A percentile compares a stretch with the other conserved stretches of the same genome.
phyloP scores from a whole-genome alignment of 2,888 invertebrate species.

The Scaptomyza caliginosa region DNA sequence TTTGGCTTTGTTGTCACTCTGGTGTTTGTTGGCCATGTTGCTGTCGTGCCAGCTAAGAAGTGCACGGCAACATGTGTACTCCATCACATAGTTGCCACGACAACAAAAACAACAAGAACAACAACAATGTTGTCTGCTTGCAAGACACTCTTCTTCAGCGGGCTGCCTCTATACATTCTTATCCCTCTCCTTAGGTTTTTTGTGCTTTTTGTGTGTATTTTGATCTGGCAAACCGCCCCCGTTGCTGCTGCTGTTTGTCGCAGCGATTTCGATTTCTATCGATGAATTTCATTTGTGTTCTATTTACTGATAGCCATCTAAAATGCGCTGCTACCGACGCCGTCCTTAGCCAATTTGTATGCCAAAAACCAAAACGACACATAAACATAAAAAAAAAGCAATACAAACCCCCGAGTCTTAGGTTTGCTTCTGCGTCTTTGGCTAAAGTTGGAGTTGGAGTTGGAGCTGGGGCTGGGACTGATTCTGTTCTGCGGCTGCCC shows the following conservation, averaged over 20 bases:
- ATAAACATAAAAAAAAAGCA: not conserved
- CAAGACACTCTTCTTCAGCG: conserved; percentile 17
- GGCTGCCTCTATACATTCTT: conserved; percentile 6
- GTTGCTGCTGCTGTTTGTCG: conserved; percentile 36
- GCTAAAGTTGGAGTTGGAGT: conserved; percentile 2
- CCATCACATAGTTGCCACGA: conserved; percentile 75
- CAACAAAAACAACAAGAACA: conserved; percentile 35
- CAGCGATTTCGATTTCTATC: conserved; percentile 81
- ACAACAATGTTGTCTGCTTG: conserved; percentile 25
- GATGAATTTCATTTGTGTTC: conserved; percentile 82
- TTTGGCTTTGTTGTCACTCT: conserved; percentile 15
- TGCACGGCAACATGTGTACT: conserved; percentile 76
- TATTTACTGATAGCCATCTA: conserved; percentile 83
- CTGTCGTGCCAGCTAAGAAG: conserved; percentile 67
- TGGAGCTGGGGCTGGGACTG: conserved; percentile 6
- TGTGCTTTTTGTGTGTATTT: conserved; percentile 18
- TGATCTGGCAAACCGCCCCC: conserved; percentile 50
- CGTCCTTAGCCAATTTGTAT: conserved; percentile 71
- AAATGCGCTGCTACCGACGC: conserved; percentile 74
- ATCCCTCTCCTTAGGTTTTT: conserved; percentile 10
- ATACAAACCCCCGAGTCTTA: not conserved
- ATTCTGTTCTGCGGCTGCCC: conserved; percentile 33
- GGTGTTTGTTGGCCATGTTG: conserved; percentile 42
- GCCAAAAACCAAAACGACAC: conserved; percentile 30
- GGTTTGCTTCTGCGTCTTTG: conserved; percentile 3